Evolutionary conservation across 2,113 vertebrate species (phyloP).

Genomic region (Psittacara wagleri): DNA sequence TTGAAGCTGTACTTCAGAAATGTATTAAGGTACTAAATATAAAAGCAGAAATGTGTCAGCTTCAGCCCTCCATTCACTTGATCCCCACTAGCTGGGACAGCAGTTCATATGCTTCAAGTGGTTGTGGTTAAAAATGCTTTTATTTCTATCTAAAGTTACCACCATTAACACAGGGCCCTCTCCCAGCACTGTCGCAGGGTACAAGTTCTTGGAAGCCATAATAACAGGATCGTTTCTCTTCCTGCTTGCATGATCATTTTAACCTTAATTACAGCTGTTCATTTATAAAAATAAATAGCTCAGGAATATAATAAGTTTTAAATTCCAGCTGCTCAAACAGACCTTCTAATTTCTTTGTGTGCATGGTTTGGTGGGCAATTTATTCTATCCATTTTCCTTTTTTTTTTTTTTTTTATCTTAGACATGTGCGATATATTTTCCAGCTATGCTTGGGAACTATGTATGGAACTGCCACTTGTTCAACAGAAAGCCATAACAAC

Average conservation of each 20-base stretch:
- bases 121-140: slow-evolving; percentile 3
- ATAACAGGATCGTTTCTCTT: slow-evolving; percentile 36
- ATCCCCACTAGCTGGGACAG: slow-evolving; percentile 1
- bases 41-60: slow-evolving; percentile 30
- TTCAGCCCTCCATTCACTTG: background rate
- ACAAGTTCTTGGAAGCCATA: slow-evolving; percentile 17
- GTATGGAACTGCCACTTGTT: background rate
- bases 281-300: slow-evolving; percentile 64
- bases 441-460: background rate
- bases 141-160: slow-evolving; percentile 45
- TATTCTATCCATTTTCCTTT: slow-evolving; percentile 10
- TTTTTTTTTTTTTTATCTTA: background rate
- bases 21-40: background rate
- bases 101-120: background rate
- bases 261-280: slow-evolving; percentile 54
- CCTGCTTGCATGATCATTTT: slow-evolving; percentile 26
- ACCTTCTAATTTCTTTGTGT: slow-evolving; percentile 14
- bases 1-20: background rate
- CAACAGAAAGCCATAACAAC: background rate
- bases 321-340: slow-evolving; percentile 64
- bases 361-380: background rate
- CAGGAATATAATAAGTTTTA: slow-evolving; percentile 24
- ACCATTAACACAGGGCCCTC: slow-evolving; percentile 8
- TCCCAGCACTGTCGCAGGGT: background rate
- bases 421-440: slow-evolving; percentile 37